Evolutionary conservation across 2,888 invertebrate genomes (phyloP).

Genomic region (Cosmia pyralina): DNA sequence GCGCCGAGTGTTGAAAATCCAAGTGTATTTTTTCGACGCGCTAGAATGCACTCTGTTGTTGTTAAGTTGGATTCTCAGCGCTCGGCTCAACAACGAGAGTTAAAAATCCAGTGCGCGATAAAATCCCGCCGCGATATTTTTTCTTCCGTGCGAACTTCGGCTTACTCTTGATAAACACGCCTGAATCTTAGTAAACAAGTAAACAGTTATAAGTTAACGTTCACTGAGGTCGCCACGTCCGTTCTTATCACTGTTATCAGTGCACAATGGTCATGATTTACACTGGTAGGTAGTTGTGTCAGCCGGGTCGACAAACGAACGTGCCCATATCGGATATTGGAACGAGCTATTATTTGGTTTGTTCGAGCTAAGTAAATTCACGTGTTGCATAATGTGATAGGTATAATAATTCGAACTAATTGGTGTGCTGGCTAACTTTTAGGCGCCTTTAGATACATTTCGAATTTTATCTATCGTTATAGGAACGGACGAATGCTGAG

Average conservation of each 20-base stretch:
- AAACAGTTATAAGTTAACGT: conserved; percentile 8
- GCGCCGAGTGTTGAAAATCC: no score
- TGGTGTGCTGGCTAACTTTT: background rate
- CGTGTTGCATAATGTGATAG: conserved; percentile 25
- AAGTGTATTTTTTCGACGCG: no score
- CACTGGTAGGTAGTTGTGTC: conserved; percentile 52
- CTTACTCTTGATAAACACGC: conserved; percentile 6
- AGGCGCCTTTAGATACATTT: background rate
- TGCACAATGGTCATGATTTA: conserved; percentile 64
- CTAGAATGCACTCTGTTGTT: no score
- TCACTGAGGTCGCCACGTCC: conserved; percentile 58
- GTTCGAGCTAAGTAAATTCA: conserved; percentile 24
- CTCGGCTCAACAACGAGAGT: no score
- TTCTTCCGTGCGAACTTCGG: background rate
- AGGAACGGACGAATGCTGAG: background rate
- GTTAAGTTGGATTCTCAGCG: no score
- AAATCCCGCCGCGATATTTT: no score
- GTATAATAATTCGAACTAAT: conserved; percentile 3
- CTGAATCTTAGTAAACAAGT: conserved; percentile 44
- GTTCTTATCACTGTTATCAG: conserved; percentile 69
- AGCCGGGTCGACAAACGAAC: conserved; percentile 63
- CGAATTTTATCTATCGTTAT: background rate
- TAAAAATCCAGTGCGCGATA: no score
- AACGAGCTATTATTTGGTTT: conserved; percentile 28
- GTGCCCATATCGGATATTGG: conserved; percentile 21